Conservation (phyloP, 1,140 invertebrate species). For the Portunus trituberculatus region DNA sequence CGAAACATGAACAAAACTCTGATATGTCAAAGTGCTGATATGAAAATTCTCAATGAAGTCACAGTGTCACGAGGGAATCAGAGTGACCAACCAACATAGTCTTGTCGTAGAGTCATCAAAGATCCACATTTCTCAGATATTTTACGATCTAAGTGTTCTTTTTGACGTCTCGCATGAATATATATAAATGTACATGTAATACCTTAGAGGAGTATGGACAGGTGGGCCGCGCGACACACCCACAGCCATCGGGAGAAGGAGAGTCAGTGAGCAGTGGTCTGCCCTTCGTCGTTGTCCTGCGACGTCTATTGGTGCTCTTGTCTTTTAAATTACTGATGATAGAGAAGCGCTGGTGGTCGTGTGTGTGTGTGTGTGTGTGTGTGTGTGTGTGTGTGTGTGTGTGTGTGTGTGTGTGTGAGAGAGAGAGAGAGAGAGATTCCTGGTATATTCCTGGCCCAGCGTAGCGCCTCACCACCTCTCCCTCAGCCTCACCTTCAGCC, state of each 20-base stretch:
- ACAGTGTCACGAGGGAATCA: no score
- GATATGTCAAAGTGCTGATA: no score
- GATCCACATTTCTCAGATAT: not conserved
- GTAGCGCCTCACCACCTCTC: not conserved
- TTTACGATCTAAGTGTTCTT: conserved; percentile 4
- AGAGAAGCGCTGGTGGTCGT: not conserved
- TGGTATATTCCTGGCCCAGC: not conserved
- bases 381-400: not conserved
- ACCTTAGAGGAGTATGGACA: not conserved
- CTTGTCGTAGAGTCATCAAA: not conserved
- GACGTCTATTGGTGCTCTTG: not conserved
- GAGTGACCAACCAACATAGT: not conserved
- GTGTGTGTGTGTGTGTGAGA: not conserved
- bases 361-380: not conserved
- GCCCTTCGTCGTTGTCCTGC: not conserved
- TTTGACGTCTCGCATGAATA: not conserved
- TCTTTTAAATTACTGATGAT: not conserved
- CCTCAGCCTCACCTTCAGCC: not conserved
- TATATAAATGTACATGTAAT: not conserved
- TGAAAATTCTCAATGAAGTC: no score
- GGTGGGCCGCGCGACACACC: not conserved
- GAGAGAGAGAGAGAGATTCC: not conserved
- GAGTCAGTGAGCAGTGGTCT: not conserved
- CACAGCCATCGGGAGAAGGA: not conserved
- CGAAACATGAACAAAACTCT: no score